phyloP scores from a whole-genome alignment of 2,797 vertebrate species.

The Clarias fuscus region DNA sequence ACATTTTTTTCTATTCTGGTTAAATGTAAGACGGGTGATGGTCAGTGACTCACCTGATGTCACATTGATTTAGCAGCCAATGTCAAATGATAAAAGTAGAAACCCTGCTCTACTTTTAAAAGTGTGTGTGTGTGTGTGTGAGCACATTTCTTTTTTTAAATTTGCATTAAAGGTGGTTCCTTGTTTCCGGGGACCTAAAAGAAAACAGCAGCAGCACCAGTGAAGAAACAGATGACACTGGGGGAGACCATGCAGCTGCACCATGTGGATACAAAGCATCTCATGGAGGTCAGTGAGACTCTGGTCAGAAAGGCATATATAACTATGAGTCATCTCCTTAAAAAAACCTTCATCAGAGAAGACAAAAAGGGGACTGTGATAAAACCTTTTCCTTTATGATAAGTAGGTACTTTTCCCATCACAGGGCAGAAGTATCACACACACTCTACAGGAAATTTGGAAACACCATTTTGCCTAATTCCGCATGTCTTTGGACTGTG shows the following conservation, averaged over 20 bases:
- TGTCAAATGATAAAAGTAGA: neutral
- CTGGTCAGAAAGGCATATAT: neutral
- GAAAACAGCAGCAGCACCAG: neutral
- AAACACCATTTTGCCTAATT: no score
- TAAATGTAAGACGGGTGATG: neutral
- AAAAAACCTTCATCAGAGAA: neutral
- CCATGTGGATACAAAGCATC: neutral
- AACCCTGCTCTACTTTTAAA: neutral
- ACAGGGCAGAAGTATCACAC: no score
- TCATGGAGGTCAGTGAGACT: neutral
- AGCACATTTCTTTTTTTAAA: neutral
- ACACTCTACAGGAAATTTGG: no score
- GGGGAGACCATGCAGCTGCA: constrained; percentile 40
- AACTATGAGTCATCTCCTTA: neutral
- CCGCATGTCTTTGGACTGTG: no score
- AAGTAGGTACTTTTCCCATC: neutral
- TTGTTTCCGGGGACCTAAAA: neutral
- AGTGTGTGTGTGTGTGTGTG: no score
- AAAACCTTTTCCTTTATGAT: neutral
- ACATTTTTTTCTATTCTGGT: neutral
- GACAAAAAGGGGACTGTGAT: neutral
- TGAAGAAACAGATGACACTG: neutral
- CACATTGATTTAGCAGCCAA: neutral
- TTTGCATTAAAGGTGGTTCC: neutral
- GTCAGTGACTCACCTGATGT: neutral